Evolutionary conservation across 2,888 invertebrate species (phyloP).

Genomic region (Nomada flava): DNA sequence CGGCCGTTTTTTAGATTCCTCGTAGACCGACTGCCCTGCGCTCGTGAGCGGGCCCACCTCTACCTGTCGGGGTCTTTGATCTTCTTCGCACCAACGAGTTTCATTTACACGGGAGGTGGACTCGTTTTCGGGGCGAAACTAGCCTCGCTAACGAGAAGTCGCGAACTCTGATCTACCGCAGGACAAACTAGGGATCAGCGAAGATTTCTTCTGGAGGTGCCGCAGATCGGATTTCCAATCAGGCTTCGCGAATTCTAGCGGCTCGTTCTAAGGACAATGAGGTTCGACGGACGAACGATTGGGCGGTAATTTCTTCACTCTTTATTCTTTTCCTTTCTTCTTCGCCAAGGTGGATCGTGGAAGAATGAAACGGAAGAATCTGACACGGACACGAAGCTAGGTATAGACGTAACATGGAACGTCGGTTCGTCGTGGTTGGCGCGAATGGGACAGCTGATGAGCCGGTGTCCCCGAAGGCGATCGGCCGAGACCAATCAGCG

Average conservation of each 20-base stretch:
- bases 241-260: too few relatives aligned
- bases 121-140: constrained; percentile 58
- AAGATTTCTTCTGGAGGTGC: not conserved
- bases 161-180: constrained; percentile 32
- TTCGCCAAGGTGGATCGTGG: not conserved
- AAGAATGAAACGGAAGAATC: not conserved
- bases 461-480: constrained; percentile 80
- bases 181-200: not conserved
- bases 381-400: not conserved
- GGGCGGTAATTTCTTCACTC: not conserved
- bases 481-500: constrained; percentile 82
- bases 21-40: constrained; percentile 62
- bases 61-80: constrained; percentile 71
- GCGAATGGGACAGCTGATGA: constrained; percentile 82
- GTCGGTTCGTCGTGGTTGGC: constrained; percentile 40
- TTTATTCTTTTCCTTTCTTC: too few relatives aligned
- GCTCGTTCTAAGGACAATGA: not conserved
- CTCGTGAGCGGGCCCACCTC: constrained; percentile 33
- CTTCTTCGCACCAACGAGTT: constrained; percentile 68
- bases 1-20: constrained; percentile 54
- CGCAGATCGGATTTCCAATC: too few relatives aligned
- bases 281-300: not conserved
- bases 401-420: constrained; percentile 22
- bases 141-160: constrained; percentile 67
- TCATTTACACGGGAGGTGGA: constrained; percentile 72